Percentiles rank a stretch among this genome's conserved stretches.
phyloP scores from a whole-genome alignment of 2,113 vertebrate species.

The Amblyornis subalaris region DNA sequence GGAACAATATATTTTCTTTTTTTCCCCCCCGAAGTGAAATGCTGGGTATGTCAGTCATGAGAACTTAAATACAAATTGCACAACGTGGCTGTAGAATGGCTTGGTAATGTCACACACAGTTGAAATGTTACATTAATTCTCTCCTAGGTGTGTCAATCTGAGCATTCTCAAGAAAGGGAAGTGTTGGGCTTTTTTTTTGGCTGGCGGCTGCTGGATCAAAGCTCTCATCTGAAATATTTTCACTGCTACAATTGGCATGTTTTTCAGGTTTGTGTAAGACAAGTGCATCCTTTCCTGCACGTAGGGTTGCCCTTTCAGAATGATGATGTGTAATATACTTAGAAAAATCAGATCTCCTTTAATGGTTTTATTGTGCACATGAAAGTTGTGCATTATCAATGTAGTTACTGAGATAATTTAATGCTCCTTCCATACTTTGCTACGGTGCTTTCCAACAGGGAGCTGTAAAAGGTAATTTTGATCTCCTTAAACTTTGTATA shows the following conservation, averaged over 20 bases:
- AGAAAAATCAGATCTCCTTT: conserved; percentile 18
- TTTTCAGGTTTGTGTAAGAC: background rate
- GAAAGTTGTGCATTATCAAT: conserved; percentile 31
- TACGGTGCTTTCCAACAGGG: conserved; percentile 13
- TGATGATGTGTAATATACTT: background rate
- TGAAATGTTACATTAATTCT: background rate
- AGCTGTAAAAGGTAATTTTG: conserved; percentile 55
- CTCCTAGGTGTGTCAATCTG: background rate
- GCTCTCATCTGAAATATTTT: background rate
- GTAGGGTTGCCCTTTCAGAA: background rate
- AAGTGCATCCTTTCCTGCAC: background rate
- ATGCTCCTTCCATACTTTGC: conserved; percentile 22
- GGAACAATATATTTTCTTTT: background rate
- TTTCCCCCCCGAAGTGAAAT: background rate
- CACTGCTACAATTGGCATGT: background rate
- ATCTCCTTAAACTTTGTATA: conserved; percentile 63
- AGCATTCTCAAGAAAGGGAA: background rate
- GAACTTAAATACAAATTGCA: background rate
- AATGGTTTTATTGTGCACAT: conserved; percentile 10
- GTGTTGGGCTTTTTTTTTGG: background rate
- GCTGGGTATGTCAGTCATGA: background rate
- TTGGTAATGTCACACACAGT: background rate
- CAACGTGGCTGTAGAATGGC: background rate
- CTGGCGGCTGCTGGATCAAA: background rate
- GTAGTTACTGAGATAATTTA: conserved; percentile 51